Evolutionary conservation across 1,140 invertebrate species (phyloP).

Genomic region (Nixonia krombeini): DNA sequence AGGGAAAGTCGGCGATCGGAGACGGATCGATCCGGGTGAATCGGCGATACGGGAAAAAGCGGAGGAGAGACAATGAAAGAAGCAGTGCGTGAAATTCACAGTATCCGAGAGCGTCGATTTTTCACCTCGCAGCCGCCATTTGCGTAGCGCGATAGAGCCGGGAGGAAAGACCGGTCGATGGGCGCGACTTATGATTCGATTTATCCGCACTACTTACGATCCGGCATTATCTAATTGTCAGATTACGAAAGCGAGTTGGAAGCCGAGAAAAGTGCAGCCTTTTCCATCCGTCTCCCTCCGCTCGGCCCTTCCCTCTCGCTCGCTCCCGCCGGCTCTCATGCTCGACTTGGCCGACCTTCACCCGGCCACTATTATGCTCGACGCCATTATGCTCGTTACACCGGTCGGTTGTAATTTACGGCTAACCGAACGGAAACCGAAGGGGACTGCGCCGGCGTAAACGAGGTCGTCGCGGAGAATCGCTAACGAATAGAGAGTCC

Average conservation of each 20-base stretch:
- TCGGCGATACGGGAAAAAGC: too few species aligned
- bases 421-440: conserved; percentile 54
- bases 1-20: too few species aligned
- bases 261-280: conserved; percentile 40
- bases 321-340: neutral
- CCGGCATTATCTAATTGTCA: conserved; percentile 46
- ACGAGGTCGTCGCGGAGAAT: conserved; percentile 30
- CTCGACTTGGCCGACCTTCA: conserved; percentile 55
- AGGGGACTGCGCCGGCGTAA: conserved; percentile 32
- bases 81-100: conserved; percentile 1
- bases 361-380: too few species aligned
- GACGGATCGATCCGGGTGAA: too few species aligned
- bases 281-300: conserved; percentile 32
- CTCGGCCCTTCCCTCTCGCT: neutral
- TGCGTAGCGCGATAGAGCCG: too few species aligned
- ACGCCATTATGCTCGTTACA: conserved; percentile 54
- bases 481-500: conserved; percentile 27
- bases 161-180: conserved; percentile 37
- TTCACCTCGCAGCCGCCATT: too few species aligned
- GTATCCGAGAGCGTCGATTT: too few species aligned
- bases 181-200: conserved; percentile 45
- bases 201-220: conserved; percentile 47
- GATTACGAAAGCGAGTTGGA: conserved; percentile 46
- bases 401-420: conserved; percentile 55
- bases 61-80: neutral